These are phyloP conservation scores for Luffia ferchaultella DNA, from an alignment of 2,888 invertebrate species.

Conservation along the genomic window DNA sequence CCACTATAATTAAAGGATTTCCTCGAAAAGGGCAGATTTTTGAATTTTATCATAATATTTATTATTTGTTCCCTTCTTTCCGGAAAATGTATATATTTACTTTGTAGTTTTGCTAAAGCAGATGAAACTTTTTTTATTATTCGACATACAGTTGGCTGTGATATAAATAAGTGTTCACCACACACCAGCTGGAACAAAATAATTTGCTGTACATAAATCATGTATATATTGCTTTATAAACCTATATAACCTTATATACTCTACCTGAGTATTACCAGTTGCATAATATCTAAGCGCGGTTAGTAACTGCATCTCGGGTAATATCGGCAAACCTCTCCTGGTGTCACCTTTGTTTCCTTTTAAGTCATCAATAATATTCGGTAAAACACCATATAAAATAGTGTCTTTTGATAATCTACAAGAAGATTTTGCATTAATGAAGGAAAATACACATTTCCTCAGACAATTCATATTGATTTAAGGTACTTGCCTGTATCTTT, in stretches of 20 bases:
- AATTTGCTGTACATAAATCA: neutral
- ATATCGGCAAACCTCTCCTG: neutral
- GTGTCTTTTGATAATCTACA: neutral
- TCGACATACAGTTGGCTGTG: neutral
- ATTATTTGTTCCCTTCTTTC: neutral
- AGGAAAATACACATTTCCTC: no score
- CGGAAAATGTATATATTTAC: neutral
- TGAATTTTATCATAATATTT: neutral
- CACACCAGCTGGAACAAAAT: neutral
- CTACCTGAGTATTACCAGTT: neutral
- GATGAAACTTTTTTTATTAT: neutral
- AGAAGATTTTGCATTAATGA: no score
- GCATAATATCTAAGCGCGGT: neutral
- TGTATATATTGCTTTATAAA: no score
- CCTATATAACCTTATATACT: no score
- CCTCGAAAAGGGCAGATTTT: neutral
- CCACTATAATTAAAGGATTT: neutral
- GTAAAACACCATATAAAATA: neutral
- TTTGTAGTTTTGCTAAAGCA: neutral
- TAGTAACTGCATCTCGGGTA: neutral
- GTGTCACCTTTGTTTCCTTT: neutral
- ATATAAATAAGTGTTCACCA: neutral
- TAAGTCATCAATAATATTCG: neutral
- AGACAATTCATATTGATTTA: neutral
- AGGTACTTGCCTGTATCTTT: neutral